A percentile compares a stretch with the other conserved stretches of the same genome.
Evolutionary conservation across 1,140 invertebrate species (phyloP).

Genomic region (Polypedilum pembai): DNA sequence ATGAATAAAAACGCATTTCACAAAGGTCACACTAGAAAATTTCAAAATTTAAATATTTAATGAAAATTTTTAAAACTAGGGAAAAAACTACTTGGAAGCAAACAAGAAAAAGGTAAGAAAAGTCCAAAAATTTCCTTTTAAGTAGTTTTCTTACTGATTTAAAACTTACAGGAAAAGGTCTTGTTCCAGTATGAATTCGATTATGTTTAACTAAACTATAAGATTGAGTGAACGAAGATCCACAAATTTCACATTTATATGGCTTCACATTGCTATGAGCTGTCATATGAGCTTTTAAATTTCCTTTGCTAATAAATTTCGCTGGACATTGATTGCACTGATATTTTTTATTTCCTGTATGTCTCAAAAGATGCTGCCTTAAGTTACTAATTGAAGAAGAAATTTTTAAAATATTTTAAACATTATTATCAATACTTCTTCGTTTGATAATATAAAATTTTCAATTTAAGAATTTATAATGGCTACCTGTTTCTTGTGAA

Average conservation of each 20-base stretch:
- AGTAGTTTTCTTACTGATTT: too few species aligned
- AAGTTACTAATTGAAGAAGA: too few species aligned
- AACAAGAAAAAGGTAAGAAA: too few species aligned
- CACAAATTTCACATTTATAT: slow-evolving; percentile 46
- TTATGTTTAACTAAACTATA: slow-evolving; percentile 62
- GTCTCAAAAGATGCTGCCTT: slow-evolving; percentile 49
- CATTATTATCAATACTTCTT: too few species aligned
- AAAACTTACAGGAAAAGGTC: slow-evolving; percentile 57
- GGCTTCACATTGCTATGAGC: slow-evolving; percentile 66
- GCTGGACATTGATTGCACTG: slow-evolving; percentile 56
- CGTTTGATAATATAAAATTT: slow-evolving; percentile 35
- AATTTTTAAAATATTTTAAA: too few species aligned
- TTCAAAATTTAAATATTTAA: not conserved
- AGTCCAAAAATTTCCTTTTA: too few species aligned
- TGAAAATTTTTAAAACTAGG: too few species aligned
- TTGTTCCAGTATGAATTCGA: slow-evolving; percentile 71
- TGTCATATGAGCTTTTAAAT: slow-evolving; percentile 56
- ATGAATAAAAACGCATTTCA: slow-evolving; percentile 16
- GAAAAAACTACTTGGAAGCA: too few species aligned
- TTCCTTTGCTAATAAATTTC: slow-evolving; percentile 60
- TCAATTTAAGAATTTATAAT: not conserved
- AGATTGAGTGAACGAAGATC: slow-evolving; percentile 49
- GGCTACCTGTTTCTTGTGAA: slow-evolving; percentile 41
- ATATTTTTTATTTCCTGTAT: slow-evolving; percentile 48
- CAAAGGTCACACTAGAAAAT: slow-evolving; percentile 5